Conservation (phyloP, 2,888 invertebrate genomes). For the Acanthopleura granulata region DNA sequence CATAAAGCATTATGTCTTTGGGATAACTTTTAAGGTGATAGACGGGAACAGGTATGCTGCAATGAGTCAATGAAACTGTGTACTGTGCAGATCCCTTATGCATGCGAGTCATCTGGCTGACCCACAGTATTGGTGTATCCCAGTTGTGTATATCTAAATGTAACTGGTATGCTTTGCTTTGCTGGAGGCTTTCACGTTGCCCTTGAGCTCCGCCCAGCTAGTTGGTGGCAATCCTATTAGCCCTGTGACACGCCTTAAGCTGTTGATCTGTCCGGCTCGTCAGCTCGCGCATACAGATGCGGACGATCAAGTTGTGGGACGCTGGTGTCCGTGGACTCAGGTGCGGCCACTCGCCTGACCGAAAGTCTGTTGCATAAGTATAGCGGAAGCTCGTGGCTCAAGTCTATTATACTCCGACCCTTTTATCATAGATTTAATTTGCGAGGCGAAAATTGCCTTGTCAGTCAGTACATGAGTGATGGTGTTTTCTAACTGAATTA, state of each 20-base stretch:
- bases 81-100: too few relatives aligned
- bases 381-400: background rate
- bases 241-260: conserved; percentile 5
- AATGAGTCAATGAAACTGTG: too few relatives aligned
- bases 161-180: too few relatives aligned
- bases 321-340: background rate
- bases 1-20: too few relatives aligned
- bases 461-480: conserved; percentile 16
- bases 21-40: too few relatives aligned
- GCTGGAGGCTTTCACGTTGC: too few relatives aligned
- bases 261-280: conserved; percentile 7
- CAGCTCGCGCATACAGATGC: conserved; percentile 2
- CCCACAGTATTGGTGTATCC: too few relatives aligned
- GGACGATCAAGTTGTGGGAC: background rate
- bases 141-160: too few relatives aligned
- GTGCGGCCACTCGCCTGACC: background rate
- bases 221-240: background rate
- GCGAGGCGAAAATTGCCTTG: conserved; percentile 18
- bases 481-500: conserved; percentile 8
- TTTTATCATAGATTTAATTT: conserved; percentile 19
- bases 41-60: too few relatives aligned
- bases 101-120: too few relatives aligned
- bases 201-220: too few relatives aligned
- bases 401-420: background rate
- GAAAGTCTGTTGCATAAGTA: background rate